Base-by-base conservation (phyloP, 2,113 vertebrate species). In the Numenius arquata region DNA sequence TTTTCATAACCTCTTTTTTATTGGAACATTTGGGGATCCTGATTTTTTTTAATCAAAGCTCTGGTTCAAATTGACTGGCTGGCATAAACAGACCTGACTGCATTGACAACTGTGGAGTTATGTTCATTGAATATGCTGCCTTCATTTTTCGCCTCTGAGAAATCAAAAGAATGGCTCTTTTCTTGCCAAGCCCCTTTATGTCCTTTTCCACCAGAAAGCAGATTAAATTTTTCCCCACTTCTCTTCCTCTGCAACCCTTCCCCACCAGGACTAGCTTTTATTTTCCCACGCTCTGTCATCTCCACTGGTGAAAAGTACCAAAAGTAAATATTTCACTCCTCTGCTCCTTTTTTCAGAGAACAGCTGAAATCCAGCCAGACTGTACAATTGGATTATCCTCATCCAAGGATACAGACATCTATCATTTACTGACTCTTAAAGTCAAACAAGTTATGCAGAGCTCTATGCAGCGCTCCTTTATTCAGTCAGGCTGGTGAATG, bases 41-140 rank as follows among this genome's bases (percentile, higher is more conserved):
- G 92, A 53, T 27, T 72, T 88, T 79, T 85, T 94, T 96, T 84
- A 96, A 95, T 92, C 92, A 94, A 86, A 95, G 89, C 88, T 85
- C 66, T 26, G 80, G 96, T 80, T 89, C 53, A 27, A 72, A 92
- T 86, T 96, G 88, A 72, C 68, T 92, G 66, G 53, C 58, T 96
- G 94, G 93, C 90, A 94, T 83, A 91, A 88, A 61, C 92, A 96
- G 77, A 81, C 65, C 85, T 81, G 73, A 59, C 67, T 67, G 76
- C 93, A 87, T 18, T 90, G 88, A 94, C 94, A 95, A 50, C 78
- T 22, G 40, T 40, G 75, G 88, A 93, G 86, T 96, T 85, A 79
- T 68, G 80, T 65, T 90, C 76, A 91, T 75, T 96, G 90, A 91
- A 93, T 89, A 95, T 81, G 79, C 94, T 95, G 90, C 96, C 80